Percentiles rank a stretch among this genome's conserved stretches.
phyloP scores from a whole-genome alignment of 2,797 vertebrate genomes.

The Microctenopoma stevenorrisi region DNA sequence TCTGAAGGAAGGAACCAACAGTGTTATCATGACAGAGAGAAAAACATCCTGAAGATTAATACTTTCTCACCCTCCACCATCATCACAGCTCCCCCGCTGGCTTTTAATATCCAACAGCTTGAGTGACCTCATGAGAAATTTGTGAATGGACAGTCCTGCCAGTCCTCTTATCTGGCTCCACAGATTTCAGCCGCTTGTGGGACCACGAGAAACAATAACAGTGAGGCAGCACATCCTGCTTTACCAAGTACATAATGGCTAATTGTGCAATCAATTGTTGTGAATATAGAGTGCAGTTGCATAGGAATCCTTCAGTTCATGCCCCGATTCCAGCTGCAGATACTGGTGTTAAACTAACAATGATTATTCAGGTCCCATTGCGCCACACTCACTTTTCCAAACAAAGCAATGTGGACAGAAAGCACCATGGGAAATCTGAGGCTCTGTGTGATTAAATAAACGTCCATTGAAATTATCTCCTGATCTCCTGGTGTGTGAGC shows the following conservation, averaged over 20 bases:
- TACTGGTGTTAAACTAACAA: conserved; percentile 32
- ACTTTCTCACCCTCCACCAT: conserved; percentile 20
- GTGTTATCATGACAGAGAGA: conserved; percentile 63
- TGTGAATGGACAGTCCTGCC: conserved; percentile 71
- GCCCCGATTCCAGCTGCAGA: conserved; percentile 74
- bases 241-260: conserved; percentile 62
- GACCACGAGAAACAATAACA: conserved; percentile 71
- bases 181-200: conserved; percentile 58
- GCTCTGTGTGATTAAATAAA: conserved; percentile 14
- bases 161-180: conserved; percentile 63
- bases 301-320: conserved; percentile 49
- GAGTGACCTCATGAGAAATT: conserved; percentile 76
- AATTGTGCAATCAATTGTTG: conserved; percentile 67
- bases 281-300: conserved; percentile 34
- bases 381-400: not conserved
- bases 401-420: conserved; percentile 22
- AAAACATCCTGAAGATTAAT: conserved; percentile 73
- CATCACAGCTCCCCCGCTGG: conserved; percentile 11
- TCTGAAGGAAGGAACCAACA: conserved; percentile 63
- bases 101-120: conserved; percentile 70
- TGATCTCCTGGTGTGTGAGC: not conserved
- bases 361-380: conserved; percentile 28
- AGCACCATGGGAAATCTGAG: conserved; percentile 34
- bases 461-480: not conserved
- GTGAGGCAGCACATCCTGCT: conserved; percentile 77